Conservation (phyloP, 1,140 invertebrate genomes). For the Drosophila mojavensis region DNA sequence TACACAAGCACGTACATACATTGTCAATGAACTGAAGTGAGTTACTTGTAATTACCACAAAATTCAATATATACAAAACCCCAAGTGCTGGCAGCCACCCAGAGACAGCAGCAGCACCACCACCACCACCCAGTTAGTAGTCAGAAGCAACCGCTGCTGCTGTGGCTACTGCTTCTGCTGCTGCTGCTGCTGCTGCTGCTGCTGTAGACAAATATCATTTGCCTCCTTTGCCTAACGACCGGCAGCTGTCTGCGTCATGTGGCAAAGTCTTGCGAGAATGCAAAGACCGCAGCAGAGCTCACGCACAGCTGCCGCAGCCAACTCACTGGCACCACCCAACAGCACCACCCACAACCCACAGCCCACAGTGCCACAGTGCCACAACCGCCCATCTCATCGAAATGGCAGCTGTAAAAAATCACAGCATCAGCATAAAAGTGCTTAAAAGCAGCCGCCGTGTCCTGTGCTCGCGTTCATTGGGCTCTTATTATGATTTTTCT, state of each 20-base stretch:
- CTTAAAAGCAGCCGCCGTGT: slow-evolving; percentile 78
- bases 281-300: slow-evolving; percentile 48
- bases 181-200: slow-evolving; percentile 35
- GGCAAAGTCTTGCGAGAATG: slow-evolving; percentile 51
- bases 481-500: not conserved
- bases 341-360: not conserved
- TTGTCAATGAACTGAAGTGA: slow-evolving; percentile 68
- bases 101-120: not conserved
- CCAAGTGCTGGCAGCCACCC: slow-evolving; percentile 40
- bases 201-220: slow-evolving; percentile 74
- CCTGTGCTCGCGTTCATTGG: slow-evolving; percentile 26
- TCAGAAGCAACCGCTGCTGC: not conserved
- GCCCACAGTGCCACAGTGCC: not conserved
- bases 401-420: slow-evolving; percentile 82
- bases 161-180: slow-evolving; percentile 28
- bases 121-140: slow-evolving; percentile 7
- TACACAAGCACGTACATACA: slow-evolving; percentile 2
- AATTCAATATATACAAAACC: slow-evolving; percentile 73
- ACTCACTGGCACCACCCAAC: not conserved
- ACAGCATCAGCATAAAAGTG: slow-evolving; percentile 82
- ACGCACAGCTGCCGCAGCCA: slow-evolving; percentile 52
- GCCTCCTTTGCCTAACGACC: slow-evolving; percentile 65
- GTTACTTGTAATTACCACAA: slow-evolving; percentile 81
- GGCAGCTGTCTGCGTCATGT: slow-evolving; percentile 55
- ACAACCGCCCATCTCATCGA: slow-evolving; percentile 31